Percentiles rank a stretch among this genome's conserved stretches.
Conservation (phyloP, 2,888 invertebrate genomes). For the Chrysolina americana region DNA sequence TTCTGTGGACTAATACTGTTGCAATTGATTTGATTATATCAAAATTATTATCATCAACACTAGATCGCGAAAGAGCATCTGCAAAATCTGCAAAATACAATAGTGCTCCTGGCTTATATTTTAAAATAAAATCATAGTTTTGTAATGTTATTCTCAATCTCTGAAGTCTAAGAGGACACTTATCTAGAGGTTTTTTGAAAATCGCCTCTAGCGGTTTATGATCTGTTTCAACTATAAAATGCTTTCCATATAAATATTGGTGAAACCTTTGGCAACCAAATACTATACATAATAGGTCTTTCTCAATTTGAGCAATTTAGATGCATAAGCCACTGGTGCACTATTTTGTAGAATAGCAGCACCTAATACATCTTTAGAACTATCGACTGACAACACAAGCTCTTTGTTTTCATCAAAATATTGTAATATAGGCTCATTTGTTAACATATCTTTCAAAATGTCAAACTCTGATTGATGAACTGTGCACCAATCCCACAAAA, state of each 20-base stretch:
- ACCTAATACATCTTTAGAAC: neutral
- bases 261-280: too few relatives aligned
- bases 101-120: too few relatives aligned
- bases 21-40: neutral
- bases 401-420: neutral
- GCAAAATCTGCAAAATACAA: too few relatives aligned
- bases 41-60: neutral
- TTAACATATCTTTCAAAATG: neutral
- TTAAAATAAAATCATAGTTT: too few relatives aligned
- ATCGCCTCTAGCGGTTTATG: conserved; percentile 11
- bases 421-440: neutral
- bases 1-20: neutral
- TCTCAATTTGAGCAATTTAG: conserved; percentile 10
- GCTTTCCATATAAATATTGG: conserved; percentile 15
- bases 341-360: neutral
- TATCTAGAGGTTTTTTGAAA: conserved; percentile 3
- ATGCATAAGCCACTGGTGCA: neutral
- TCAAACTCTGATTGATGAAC: neutral
- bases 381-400: neutral
- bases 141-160: neutral
- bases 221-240: conserved; percentile 11
- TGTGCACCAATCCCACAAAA: neutral
- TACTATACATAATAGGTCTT: neutral
- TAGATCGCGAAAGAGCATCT: neutral
- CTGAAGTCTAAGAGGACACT: conserved; percentile 14